Percentiles rank a stretch among this genome's conserved stretches.
phyloP scores from a whole-genome alignment of 1,140 invertebrate genomes.

The Watersipora subatra region DNA sequence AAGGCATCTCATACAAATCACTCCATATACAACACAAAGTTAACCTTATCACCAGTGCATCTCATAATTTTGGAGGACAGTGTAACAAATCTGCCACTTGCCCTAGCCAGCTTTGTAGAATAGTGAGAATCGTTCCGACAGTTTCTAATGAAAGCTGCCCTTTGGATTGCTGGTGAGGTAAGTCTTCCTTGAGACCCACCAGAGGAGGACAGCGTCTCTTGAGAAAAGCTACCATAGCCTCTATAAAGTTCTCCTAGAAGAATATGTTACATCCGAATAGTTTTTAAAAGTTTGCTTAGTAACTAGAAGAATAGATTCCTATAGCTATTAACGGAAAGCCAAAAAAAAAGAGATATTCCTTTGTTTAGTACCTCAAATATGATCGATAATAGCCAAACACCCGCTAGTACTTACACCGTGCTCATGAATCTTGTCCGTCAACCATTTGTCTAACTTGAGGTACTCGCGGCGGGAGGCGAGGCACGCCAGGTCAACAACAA shows the following conservation, averaged over 20 bases:
- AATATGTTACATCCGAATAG: no score
- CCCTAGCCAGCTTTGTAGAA: slow-evolving; percentile 67
- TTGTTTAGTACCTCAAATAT: no score
- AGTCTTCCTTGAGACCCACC: slow-evolving; percentile 62
- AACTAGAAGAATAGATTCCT: no score
- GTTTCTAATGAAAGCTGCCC: slow-evolving; percentile 71
- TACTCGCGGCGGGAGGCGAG: slow-evolving; percentile 89
- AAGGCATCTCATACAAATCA: no score
- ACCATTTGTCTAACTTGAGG: slow-evolving; percentile 94
- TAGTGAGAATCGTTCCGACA: slow-evolving; percentile 68
- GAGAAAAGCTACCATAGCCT: slow-evolving; percentile 34
- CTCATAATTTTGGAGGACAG: no score
- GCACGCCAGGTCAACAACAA: slow-evolving; percentile 94
- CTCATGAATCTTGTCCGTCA: slow-evolving; percentile 88
- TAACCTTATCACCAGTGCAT: no score
- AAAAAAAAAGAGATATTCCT: no score
- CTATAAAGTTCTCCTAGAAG: slow-evolving; percentile 36
- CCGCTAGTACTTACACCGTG: slow-evolving; percentile 56
- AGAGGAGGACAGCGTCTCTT: slow-evolving; percentile 68
- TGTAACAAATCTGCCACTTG: no score
- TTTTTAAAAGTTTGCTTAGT: no score
- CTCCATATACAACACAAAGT: no score
- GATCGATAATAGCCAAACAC: no score
- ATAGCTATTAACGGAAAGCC: no score
- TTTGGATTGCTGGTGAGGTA: slow-evolving; percentile 23